These are phyloP conservation scores for Stegastes partitus DNA, from an alignment of 2,113 vertebrate species.

Conservation along the genomic window DNA sequence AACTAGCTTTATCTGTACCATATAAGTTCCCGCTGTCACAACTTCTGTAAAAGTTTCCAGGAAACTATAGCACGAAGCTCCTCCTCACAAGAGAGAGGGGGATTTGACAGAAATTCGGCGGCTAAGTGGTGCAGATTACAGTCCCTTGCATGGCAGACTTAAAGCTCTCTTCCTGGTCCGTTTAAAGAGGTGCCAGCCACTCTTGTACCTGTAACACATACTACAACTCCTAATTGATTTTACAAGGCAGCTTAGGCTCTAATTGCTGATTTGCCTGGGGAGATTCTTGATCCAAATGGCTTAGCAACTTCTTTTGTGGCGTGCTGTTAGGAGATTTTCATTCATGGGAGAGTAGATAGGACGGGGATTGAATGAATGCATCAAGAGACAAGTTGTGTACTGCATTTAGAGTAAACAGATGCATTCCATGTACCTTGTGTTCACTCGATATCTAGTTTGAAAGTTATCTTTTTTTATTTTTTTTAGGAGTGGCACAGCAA, in stretches of 20 bases:
- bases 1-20: conserved; percentile 2
- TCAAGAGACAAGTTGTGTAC: conserved; percentile 40
- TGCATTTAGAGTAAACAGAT: conserved; percentile 47
- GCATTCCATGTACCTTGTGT: not conserved
- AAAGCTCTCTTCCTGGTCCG: conserved; percentile 49
- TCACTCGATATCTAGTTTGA: conserved; percentile 18
- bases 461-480: conserved; percentile 15
- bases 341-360: conserved; percentile 58
- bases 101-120: conserved; percentile 30
- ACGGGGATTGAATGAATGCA: conserved; percentile 43
- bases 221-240: conserved; percentile 78
- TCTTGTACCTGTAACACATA: conserved; percentile 71
- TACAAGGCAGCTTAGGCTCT: conserved; percentile 78
- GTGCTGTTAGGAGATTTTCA: conserved; percentile 58
- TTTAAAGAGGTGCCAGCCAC: conserved; percentile 56
- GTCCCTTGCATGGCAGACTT: conserved; percentile 36
- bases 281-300: conserved; percentile 75
- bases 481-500: conserved; percentile 6
- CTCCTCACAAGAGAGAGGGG: not conserved
- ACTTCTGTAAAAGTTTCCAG: not conserved
- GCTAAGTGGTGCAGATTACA: conserved; percentile 45
- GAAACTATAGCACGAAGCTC: conserved; percentile 1
- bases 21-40: conserved; percentile 12
- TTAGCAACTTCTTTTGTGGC: conserved; percentile 67
- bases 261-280: conserved; percentile 78